Conservation (phyloP, 37 sponge, comb jelly and placozoan genomes). For the Agelas oroides region DNA sequence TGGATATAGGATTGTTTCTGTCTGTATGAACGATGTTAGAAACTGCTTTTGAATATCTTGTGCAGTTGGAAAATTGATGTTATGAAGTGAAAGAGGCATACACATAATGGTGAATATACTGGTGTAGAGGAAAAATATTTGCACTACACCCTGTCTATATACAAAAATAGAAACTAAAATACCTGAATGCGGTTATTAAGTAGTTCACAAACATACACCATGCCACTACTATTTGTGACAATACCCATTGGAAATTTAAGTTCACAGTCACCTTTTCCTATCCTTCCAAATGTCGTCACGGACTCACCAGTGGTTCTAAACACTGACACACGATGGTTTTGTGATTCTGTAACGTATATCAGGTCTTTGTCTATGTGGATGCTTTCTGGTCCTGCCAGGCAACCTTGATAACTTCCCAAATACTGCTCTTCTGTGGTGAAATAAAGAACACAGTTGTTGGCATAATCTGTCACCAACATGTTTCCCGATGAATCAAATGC, state of each 20-base stretch:
- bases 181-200: conserved; percentile 21
- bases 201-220: conserved; percentile 14
- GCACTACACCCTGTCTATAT: too few relatives aligned
- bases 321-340: conserved; percentile 32
- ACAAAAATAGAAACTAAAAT: conserved; percentile 1
- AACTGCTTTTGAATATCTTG: too few relatives aligned
- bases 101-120: too few relatives aligned
- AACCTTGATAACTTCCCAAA: background rate
- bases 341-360: conserved; percentile 35
- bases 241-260: conserved; percentile 23
- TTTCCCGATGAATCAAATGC: background rate
- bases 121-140: too few relatives aligned
- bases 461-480: conserved; percentile 1
- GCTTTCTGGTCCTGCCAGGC: conserved; percentile 7
- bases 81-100: too few relatives aligned
- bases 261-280: background rate
- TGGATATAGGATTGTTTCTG: too few relatives aligned
- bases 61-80: too few relatives aligned
- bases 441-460: conserved; percentile 22
- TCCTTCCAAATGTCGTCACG: conserved; percentile 5
- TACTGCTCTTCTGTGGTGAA: conserved; percentile 2
- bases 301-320: conserved; percentile 10
- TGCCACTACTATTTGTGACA: background rate
- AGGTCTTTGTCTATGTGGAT: conserved; percentile 15
- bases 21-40: too few relatives aligned